Evolutionary conservation across 2,888 invertebrate species (phyloP).

Genomic region (Pristionchus maxplancki): DNA sequence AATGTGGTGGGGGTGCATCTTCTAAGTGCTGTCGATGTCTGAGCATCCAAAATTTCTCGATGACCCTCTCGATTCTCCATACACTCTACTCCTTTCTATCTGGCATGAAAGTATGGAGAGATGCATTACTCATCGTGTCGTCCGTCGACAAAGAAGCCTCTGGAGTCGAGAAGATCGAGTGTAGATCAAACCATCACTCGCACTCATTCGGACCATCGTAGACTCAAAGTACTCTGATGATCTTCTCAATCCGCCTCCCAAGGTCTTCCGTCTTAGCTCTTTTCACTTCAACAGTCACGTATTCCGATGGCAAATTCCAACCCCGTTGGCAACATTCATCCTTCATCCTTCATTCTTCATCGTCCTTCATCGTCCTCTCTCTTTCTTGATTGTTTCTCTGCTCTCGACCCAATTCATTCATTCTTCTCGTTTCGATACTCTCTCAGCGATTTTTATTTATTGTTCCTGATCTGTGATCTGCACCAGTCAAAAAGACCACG

Average conservation of each 20-base stretch:
- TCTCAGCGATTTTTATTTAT: not conserved
- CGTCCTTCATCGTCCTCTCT: not conserved
- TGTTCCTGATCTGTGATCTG: not conserved
- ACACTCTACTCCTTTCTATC: not conserved
- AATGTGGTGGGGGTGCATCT: not conserved
- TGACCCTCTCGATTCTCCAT: not conserved
- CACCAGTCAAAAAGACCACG: not conserved
- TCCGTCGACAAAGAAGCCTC: not conserved
- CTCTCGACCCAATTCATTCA: not conserved
- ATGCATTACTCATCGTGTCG: not conserved
- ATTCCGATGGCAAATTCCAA: not conserved
- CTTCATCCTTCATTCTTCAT: too few relatives aligned
- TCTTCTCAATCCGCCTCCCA: not conserved
- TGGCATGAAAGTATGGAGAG: not conserved
- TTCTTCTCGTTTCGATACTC: conserved; percentile 6
- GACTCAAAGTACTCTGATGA: not conserved
- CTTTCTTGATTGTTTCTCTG: not conserved
- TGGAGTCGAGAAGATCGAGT: not conserved
- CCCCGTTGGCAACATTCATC: too few relatives aligned
- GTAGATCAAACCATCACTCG: not conserved
- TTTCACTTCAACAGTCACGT: not conserved
- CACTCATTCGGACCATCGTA: not conserved
- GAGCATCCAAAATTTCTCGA: not conserved
- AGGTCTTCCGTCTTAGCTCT: not conserved
- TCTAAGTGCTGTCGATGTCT: not conserved